Percentiles rank a stretch among this genome's conserved stretches.
phyloP scores from a whole-genome alignment of 1,140 invertebrate species.

The Leucophenga varia region DNA sequence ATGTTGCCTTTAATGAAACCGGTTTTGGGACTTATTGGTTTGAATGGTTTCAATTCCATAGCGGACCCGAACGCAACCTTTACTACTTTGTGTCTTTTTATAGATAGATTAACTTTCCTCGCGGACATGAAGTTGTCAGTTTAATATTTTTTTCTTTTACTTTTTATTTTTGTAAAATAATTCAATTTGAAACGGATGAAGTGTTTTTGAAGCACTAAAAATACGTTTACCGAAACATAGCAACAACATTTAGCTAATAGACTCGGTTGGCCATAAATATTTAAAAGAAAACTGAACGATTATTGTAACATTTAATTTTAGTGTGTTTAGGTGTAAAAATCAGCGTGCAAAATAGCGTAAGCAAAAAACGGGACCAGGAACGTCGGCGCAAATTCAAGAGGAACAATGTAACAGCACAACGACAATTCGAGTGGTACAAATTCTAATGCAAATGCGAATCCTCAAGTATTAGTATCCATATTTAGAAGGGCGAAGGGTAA shows the following conservation, averaged over 20 bases:
- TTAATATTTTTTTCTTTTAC: too few species aligned
- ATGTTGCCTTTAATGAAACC: too few species aligned
- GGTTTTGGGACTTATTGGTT: too few species aligned
- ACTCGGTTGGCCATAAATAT: too few species aligned
- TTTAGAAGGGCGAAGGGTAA: constrained; percentile 45
- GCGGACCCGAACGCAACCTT: too few species aligned
- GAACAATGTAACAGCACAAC: constrained; percentile 62
- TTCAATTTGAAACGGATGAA: constrained; percentile 56
- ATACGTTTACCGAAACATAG: neutral
- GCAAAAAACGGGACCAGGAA: constrained; percentile 89
- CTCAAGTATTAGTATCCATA: constrained; percentile 7
- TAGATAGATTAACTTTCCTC: too few species aligned
- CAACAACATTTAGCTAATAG: too few species aligned
- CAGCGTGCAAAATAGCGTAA: constrained; percentile 95
- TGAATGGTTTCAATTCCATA: too few species aligned
- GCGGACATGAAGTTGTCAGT: too few species aligned
- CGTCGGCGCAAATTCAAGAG: constrained; percentile 78
- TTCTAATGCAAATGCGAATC: constrained; percentile 50
- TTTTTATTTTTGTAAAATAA: too few species aligned
- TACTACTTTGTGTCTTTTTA: too few species aligned
- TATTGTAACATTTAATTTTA: constrained; percentile 6
- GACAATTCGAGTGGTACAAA: constrained; percentile 41
- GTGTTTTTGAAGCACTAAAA: constrained; percentile 54
- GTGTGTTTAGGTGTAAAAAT: constrained; percentile 84
- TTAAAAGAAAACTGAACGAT: neutral